Base-by-base conservation (phyloP, 2,797 vertebrate genomes). In the Gadopsis marmoratus region DNA sequence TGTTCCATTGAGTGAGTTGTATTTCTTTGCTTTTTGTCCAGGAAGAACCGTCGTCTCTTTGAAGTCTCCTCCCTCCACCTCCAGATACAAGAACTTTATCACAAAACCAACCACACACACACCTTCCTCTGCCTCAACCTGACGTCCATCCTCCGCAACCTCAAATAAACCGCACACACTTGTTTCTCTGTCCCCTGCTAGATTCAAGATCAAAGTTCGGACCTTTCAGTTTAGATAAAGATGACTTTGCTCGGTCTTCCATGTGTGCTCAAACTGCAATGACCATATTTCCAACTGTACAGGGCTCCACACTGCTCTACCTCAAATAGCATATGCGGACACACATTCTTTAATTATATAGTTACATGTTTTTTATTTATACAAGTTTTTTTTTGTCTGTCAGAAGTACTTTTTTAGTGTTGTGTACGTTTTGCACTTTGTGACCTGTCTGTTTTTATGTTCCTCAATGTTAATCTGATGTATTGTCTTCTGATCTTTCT, bases 111-210 rank as follows among this genome's bases (percentile, higher is more conserved):
- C 75, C 95, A 92, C 26, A 82, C 95, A 8, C 92, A 95, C 55
- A 89, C 93, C 13, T 98, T 97, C 85, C 94, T 97, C 75, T 90
- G 89, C 82, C 94, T 97, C 86, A 98, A 97, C 84, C 92, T 98
- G 37, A 95, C 91, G 76, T 97, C 96, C 41, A 96, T 87, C 76
- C 84, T 87, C 12, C 68, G 83, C 75, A 91, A 84, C 66, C 93
- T 98, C 81, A 92, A 94, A 67, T 92, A 93, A 39, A 5, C 33
- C 33, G 5, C 33, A 33, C 33, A 69, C 31, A 51, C 16, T 4
- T 67, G 4, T 74, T 53, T 29, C 3, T 35, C 3, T 33, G 47
- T 26, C 26, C 47, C 31, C 3, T 41, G 26, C 31, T 33, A 21
- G 19, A 53, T 41, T 56, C 35, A 37, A 64, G 11, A 33, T 53